phyloP scores from a whole-genome alignment of 35 echinoderm and acorn worm genomes.

The Ptychodera flava region DNA sequence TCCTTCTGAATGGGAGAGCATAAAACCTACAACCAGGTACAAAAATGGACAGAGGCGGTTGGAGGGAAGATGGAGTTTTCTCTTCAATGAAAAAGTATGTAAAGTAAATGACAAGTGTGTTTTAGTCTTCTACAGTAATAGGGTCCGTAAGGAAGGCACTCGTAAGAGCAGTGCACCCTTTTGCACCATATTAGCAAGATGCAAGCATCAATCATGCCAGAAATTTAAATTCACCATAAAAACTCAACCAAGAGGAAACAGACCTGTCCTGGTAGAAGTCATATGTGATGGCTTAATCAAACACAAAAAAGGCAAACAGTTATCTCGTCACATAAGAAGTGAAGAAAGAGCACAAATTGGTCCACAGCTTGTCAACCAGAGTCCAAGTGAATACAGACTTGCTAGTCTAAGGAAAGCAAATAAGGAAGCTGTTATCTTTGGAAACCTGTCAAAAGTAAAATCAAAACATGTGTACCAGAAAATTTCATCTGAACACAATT shows the following conservation, averaged over 20 bases:
- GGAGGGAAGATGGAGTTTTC: background rate
- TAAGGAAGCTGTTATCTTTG: background rate
- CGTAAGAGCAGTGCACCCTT: background rate
- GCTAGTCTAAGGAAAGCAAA: background rate
- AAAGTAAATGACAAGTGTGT: background rate
- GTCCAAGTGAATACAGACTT: background rate
- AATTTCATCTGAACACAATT: background rate
- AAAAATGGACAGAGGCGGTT: background rate
- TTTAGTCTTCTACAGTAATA: background rate
- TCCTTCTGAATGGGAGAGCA: background rate
- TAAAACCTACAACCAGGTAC: background rate
- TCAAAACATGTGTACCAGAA: background rate
- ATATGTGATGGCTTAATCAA: background rate
- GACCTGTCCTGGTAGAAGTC: background rate
- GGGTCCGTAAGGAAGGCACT: background rate
- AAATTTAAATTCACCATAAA: background rate
- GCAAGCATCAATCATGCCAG: background rate
- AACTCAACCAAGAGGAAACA: background rate
- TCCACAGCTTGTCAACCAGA: background rate
- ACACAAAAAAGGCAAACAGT: background rate
- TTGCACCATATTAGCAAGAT: background rate
- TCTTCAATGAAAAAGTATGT: background rate
- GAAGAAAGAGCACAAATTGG: background rate
- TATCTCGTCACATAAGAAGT: background rate
- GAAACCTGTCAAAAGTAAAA: background rate